A percentile compares a stretch with the other conserved stretches of the same genome.
Evolutionary conservation across 2,888 invertebrate genomes (phyloP).

Genomic region (Perizoma flavofasciatum): DNA sequence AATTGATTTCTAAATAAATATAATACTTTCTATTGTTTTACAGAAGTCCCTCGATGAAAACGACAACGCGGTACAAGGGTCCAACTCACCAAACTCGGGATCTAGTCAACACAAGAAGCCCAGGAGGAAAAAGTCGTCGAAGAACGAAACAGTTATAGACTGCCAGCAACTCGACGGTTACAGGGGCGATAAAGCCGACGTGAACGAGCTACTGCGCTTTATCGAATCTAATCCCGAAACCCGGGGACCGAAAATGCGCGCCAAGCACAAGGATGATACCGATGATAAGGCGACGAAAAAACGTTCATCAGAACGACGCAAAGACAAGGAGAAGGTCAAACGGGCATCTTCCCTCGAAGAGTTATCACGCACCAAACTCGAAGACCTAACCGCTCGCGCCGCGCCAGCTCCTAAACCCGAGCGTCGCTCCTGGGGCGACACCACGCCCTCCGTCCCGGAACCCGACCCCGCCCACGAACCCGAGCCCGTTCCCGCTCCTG

Average conservation of each 20-base stretch:
- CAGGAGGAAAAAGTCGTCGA: conserved; percentile 84
- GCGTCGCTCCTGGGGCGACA: conserved; percentile 88
- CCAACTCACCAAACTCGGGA: conserved; percentile 74
- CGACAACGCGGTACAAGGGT: conserved; percentile 88
- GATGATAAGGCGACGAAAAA: conserved; percentile 78
- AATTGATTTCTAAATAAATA: conserved; percentile 13
- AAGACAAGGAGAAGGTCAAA: conserved; percentile 79
- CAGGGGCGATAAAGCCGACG: conserved; percentile 88
- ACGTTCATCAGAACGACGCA: conserved; percentile 77
- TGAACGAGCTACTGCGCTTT: conserved; percentile 90
- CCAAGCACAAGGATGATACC: conserved; percentile 71
- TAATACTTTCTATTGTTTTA: conserved; percentile 54
- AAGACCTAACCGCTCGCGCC: conserved; percentile 85
- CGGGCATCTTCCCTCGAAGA: conserved; percentile 93
- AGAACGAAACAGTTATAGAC: conserved; percentile 84
- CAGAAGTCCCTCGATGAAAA: conserved; percentile 91
- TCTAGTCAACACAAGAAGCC: conserved; percentile 82
- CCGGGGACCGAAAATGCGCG: conserved; percentile 65
- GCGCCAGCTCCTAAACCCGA: conserved; percentile 68
- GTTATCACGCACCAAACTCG: conserved; percentile 89
- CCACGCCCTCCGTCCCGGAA: conserved; percentile 75
- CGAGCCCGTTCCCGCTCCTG: conserved; percentile 31
- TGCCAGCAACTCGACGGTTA: conserved; percentile 89
- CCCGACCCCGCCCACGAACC: conserved; percentile 36
- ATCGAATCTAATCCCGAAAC: conserved; percentile 86